Evolutionary conservation across 2,888 invertebrate genomes (phyloP), one percentile per base, ranked within the genome.

Genomic region (Aromia moschata): DNA sequence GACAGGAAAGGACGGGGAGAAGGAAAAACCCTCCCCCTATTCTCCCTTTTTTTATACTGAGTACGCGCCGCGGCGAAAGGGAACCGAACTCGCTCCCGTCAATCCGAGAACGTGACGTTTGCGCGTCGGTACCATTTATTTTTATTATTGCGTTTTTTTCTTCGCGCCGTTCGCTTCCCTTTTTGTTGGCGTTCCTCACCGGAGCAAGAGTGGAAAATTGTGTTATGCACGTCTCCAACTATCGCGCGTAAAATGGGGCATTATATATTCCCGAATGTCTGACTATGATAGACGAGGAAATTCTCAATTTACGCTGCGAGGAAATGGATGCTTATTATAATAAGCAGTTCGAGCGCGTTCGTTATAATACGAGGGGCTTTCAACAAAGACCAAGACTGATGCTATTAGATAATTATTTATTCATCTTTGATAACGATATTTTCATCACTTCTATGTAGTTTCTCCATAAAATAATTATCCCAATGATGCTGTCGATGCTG

Each of bases 131-230:
- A 45, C 45, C 25, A 40, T 52, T 41, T 25, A 25, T 52, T 52
- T 52, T 52, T 52, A 41, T 52, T 52, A 52, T 52, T n/a, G n/a
- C n/a, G 11, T 49, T 41, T 31, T 52, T 45, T 33, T 11, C 10
- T 25, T 25, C 47, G 37, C 30, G 47, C 31, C n/a, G n/a, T 30
- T 18, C 18, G 36, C 17, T 47, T 11, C 25, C 37, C 9, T 49
- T 38, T 38, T 25, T 38, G 38, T 49, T 25, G 37, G 20, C 38
- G 16, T 38, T 15, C 18, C 17, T 15, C 37, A 38, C 12, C 20
- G 38, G 14, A 18, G 10, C n/a, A 10, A 15, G 15, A 52, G 41
- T 41, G 41, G 41, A 31, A n/a, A 40, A 52, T 30, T 52, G 31
- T 52, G 51, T 52, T 40, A 37, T 38, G 38, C 38, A 49, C 17